Conservation (phyloP, 1,140 invertebrate genomes). For the Prorops nasuta region DNA sequence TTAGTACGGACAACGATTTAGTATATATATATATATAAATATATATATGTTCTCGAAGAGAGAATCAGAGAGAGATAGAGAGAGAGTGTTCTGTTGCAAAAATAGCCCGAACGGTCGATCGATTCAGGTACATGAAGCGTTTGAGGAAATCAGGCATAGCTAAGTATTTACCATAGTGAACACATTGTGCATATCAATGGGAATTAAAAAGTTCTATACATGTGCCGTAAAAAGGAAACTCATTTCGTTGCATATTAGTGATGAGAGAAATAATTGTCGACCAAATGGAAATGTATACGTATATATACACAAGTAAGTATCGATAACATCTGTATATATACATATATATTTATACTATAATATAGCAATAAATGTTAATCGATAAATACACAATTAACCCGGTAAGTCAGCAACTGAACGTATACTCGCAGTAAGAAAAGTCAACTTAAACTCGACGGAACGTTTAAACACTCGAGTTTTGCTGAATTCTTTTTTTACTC, state of each 20-base stretch:
- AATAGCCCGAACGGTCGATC: slow-evolving; percentile 55
- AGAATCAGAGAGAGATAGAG: slow-evolving; percentile 39
- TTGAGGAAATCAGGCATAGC: slow-evolving; percentile 58
- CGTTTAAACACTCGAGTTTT: too few relatives aligned
- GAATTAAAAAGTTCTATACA: slow-evolving; percentile 64
- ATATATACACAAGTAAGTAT: too few relatives aligned
- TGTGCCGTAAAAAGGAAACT: slow-evolving; percentile 70
- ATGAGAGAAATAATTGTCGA: slow-evolving; percentile 53
- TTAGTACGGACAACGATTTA: too few relatives aligned
- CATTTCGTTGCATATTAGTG: slow-evolving; percentile 58
- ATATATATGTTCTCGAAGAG: slow-evolving; percentile 26
- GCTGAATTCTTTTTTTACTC: too few relatives aligned
- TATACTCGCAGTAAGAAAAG: too few relatives aligned
- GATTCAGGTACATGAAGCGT: slow-evolving; percentile 57
- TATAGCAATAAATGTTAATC: too few relatives aligned
- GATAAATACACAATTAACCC: slow-evolving; percentile 25
- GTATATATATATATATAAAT: too few relatives aligned
- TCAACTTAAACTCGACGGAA: too few relatives aligned
- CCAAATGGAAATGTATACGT: slow-evolving; percentile 45
- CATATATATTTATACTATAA: too few relatives aligned
- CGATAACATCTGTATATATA: too few relatives aligned
- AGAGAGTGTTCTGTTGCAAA: slow-evolving; percentile 48
- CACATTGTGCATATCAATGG: slow-evolving; percentile 58
- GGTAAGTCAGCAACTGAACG: slow-evolving; percentile 49
- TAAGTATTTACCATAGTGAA: slow-evolving; percentile 57